phyloP scores from a whole-genome alignment of 2,113 vertebrate genomes.

The Nothobranchius kuhntae region DNA sequence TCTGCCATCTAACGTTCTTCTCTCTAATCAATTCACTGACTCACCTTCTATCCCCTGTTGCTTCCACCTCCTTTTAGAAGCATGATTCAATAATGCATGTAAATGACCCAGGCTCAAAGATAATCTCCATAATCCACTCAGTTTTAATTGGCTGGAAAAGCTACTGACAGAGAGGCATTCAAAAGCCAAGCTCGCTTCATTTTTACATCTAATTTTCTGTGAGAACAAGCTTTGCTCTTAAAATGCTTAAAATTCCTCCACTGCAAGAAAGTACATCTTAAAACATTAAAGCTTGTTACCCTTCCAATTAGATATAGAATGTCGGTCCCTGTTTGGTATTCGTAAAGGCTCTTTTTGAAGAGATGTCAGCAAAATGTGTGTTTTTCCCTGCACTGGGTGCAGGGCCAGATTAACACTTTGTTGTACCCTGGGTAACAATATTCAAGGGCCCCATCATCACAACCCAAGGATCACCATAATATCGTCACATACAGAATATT shows the following conservation, averaged over 20 bases:
- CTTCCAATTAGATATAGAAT: constrained; percentile 36
- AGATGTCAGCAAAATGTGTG: too few relatives aligned
- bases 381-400: constrained; percentile 7
- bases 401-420: too few relatives aligned
- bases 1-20: neutral
- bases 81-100: constrained; percentile 64
- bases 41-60: constrained; percentile 19
- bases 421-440: too few relatives aligned
- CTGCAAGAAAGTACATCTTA: constrained; percentile 4
- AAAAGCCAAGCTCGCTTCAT: constrained; percentile 29
- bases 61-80: constrained; percentile 25
- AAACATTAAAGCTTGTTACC: constrained; percentile 14
- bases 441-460: too few relatives aligned
- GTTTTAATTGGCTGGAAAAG: constrained; percentile 58
- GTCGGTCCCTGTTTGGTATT: constrained; percentile 4
- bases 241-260: neutral
- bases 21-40: constrained; percentile 44
- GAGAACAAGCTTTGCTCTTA: too few relatives aligned
- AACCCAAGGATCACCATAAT: too few relatives aligned
- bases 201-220: constrained; percentile 16
- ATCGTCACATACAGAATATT: too few relatives aligned
- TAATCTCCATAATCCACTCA: constrained; percentile 67
- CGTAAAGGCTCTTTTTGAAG: too few relatives aligned
- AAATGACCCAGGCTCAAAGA: constrained; percentile 50
- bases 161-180: constrained; percentile 23